Base-by-base conservation (phyloP, 2,888 invertebrate species). In the Mythimna vitellina region DNA sequence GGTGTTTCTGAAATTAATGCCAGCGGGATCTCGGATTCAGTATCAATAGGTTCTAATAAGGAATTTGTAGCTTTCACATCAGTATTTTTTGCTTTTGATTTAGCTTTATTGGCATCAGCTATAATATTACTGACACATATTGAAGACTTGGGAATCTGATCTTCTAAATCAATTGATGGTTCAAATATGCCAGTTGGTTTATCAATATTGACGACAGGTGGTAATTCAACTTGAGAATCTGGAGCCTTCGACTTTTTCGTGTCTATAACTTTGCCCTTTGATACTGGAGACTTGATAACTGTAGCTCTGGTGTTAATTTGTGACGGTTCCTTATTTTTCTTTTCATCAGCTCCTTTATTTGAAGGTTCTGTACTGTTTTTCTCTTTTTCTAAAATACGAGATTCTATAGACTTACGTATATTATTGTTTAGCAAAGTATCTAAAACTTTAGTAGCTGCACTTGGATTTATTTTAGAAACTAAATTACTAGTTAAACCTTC, bases 111-210 rank as follows among this genome's bases (percentile, higher is more conserved):
- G 0, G 92, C 90, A 12, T 97, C 96, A 14, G 83, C 80, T 77
- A 91, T 81, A 65, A 89, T 81, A 82, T 90, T 94, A 71, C 84
- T 93, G 6, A 97, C 93, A 73, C 96, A 96, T 63, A 97, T 96
- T 60, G 97, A 97, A 6, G 96, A 94, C 71, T 96, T 95, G 0
- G 97, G 97, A 86, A 97, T 97, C 93, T 97, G 97, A 80, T 97
- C 96, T 93, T 97, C 97, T 74, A 97, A 92, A 90, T 97, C 97
- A 46, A 97, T 93, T 3, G 97, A 97, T 0, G 97, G 97, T 88
- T 97, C 97, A 90, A 98, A 98, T 86, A 97, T 97, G 10, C 97
- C 97, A 0, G 97, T 97, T 0, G 97, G 97, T 81, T 94, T 94
- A 83, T 96, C 96, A 7, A 95, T 92, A 87, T 95, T 95, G 0